Base-by-base conservation (phyloP, 2,113 vertebrate species). In the Vulpes ferrilata region DNA sequence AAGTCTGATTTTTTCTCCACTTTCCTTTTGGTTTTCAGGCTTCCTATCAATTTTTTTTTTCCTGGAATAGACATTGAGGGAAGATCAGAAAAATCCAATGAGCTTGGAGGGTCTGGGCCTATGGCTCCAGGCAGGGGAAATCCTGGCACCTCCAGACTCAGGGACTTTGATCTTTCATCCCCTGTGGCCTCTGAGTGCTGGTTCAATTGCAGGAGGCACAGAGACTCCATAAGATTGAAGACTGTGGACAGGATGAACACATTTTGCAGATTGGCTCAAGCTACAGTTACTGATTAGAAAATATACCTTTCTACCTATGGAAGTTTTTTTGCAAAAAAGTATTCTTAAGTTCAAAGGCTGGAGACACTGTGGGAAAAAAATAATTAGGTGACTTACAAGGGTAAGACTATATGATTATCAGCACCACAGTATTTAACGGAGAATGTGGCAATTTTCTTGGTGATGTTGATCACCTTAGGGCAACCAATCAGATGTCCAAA, bases 41-140 rank as follows among this genome's bases (percentile, higher is more conserved):
- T 32, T 23, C 30, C 60, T 43, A 80, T 78, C 22, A 95, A 95
- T 89, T 64, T 95, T 84, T 64, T 84, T 13, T n/a, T 96, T 86
- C n/a, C 38, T 55, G 67, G 43, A 38, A 55, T 22, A 92, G 86
- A 74, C 17, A 4, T 67, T 32, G 74, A 87, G 15, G 74, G 7
- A 92, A 90, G 25, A 73, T 67, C 22, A 78, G 48, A 53, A 96
- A 96, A 91, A 95, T 91, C 65, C 55, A 96, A 51, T 90, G 82
- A 78, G 11, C 23, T 93, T 90, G 16, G 27, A 90, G 51, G n/a
- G 1, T 7, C 5, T 67, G 60, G 43, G 82, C 13, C 43, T 57
- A 30, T 27, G 38, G 19, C 60, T 95, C 15, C 64, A 8, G 35
- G n/a, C 53, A 92, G 90, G 85, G 84, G 65, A 93, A 88, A 78